Evolutionary conservation across 2,113 vertebrate species (phyloP).

Genomic region (Gopherus flavomarginatus): DNA sequence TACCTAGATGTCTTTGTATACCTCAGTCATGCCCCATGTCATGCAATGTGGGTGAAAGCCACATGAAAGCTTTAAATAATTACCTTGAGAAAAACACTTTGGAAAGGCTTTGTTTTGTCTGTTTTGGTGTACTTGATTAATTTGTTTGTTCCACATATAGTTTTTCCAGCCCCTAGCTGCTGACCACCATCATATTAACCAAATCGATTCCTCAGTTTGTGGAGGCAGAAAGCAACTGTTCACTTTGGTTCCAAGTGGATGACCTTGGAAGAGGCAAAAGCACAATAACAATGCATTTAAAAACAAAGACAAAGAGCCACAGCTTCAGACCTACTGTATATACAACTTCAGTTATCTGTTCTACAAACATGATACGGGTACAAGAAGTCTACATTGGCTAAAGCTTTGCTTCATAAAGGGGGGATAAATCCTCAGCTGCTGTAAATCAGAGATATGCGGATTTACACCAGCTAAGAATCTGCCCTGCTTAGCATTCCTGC

Average conservation of each 20-base stretch:
- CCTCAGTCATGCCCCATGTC: neutral
- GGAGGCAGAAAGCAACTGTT: neutral
- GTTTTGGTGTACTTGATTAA: neutral
- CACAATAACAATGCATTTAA: neutral
- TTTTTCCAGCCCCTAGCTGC: neutral
- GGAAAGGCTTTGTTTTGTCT: slow-evolving; percentile 1
- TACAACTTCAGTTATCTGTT: neutral
- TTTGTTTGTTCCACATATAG: neutral
- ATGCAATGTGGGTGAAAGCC: neutral
- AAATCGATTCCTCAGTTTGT: neutral
- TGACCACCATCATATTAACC: neutral
- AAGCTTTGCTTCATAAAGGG: neutral
- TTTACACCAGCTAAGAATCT: neutral
- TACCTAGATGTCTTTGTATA: neutral
- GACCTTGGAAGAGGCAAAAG: neutral
- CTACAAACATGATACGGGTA: neutral
- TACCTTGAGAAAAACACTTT: neutral
- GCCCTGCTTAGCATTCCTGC: neutral
- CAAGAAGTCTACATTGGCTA: neutral
- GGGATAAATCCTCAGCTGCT: neutral
- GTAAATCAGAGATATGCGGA: neutral
- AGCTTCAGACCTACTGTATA: neutral
- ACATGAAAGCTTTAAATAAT: slow-evolving; percentile 14
- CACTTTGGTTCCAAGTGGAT: neutral
- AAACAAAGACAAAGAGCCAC: neutral